Conservation (phyloP, 2,797 vertebrate genomes). For the Rhinogobio ventralis region DNA sequence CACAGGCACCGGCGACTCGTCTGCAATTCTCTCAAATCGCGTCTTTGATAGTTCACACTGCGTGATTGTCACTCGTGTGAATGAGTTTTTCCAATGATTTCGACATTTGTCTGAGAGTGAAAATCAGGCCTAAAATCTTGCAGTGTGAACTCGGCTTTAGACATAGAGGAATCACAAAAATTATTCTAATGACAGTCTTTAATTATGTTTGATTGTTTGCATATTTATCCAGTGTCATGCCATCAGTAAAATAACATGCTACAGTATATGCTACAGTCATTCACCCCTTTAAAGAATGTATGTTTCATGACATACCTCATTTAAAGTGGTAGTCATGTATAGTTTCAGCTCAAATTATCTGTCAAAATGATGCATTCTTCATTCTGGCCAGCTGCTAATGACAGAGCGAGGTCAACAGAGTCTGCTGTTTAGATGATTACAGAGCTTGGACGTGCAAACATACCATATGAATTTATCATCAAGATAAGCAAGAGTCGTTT, state of each 20-base stretch:
- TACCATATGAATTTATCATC: not conserved
- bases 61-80: too few relatives aligned
- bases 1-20: too few relatives aligned
- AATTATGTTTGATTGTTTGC: not conserved
- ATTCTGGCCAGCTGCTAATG: constrained; percentile 25
- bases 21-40: too few relatives aligned
- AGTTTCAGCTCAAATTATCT: not conserved
- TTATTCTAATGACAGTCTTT: not conserved
- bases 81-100: too few relatives aligned
- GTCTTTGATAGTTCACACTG: too few relatives aligned
- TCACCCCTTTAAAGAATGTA: not conserved
- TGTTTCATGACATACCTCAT: constrained; percentile 1
- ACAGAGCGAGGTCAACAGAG: constrained; percentile 16
- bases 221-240: not conserved
- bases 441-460: not conserved
- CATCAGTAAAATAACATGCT: not conserved
- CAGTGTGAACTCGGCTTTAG: too few relatives aligned
- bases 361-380: constrained; percentile 7
- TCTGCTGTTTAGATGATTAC: constrained; percentile 19
- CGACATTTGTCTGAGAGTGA: too few relatives aligned
- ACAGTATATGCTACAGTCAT: not conserved
- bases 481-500: not conserved
- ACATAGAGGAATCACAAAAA: not conserved
- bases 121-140: too few relatives aligned
- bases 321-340: not conserved